Evolutionary conservation across 53 echinoderm and acorn worm genomes (phyloP), one percentile per base, ranked within the genome.

Genomic region (Holothuria leucospilota): DNA sequence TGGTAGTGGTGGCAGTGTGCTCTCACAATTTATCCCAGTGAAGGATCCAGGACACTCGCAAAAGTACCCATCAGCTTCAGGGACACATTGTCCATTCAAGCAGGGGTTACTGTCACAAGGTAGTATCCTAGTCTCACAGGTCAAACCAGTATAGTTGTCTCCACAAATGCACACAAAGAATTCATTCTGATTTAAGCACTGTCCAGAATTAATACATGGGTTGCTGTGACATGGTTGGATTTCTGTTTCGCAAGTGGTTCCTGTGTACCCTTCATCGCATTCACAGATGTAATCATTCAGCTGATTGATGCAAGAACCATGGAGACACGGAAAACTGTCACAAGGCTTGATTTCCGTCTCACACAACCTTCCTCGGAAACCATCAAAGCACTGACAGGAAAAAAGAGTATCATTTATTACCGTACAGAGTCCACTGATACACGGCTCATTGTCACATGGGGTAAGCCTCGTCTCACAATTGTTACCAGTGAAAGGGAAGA

Each of bases 81-180:
- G 67, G 13, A 80, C 70, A 69, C 97, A 96, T 27, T 62, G 71
- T 62, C 94, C 97, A 75, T 87, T 91, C 15, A 86, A 20, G 62
- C 96, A 96, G 12, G 95, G 95, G 39, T 71, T 29, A 20, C 61
- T 84, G 73, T 94, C 96, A 80, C 96, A 96, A 13, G 96, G 94
- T 63, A 90, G 72, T 20, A 92, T 92, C 74, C 61, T 89, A 26
- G 26, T 67, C 8, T 93, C 86, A 64, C 96, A 96, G 67, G 91
- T 91, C 30, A 78, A 13, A 3, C 94, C 96, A 1, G 74, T 84
- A 87, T 70, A 94, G 14, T 89, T 87, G 24, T 70, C 39, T 2
- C 62, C 85, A 81, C 96, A 96, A 52, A 62, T 75, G 62, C 96
- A 96, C 18, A 62, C 38, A 18, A 88, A 77, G 79, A 65, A 69